Evolutionary conservation across 2,888 invertebrate species (phyloP).

Genomic region (Iphiclides podalirius): DNA sequence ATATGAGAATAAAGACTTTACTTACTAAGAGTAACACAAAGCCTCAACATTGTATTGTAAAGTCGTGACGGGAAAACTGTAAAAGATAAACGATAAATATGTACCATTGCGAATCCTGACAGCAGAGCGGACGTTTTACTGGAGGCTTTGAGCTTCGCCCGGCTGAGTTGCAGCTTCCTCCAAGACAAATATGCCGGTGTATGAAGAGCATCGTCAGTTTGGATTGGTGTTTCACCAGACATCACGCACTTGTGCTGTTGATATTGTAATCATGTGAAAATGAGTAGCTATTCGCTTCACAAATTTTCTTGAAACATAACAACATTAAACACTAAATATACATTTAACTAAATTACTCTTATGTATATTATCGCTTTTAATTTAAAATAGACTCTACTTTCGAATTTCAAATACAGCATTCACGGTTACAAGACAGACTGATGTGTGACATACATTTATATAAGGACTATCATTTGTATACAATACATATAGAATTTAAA

Average conservation of each 20-base stretch:
- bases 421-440: no score
- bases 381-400: no score
- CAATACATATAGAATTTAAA: no score
- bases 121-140: constrained; percentile 98
- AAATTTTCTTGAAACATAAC: background rate
- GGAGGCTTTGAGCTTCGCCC: constrained; percentile 98
- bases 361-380: no score
- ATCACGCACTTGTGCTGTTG: constrained; percentile 66
- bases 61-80: background rate
- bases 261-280: background rate
- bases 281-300: no score
- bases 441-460: no score
- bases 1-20: no score
- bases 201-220: constrained; percentile 87
- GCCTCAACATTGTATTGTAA: background rate
- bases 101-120: constrained; percentile 98
- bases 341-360: no score
- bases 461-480: no score
- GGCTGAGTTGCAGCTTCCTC: constrained; percentile 95
- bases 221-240: constrained; percentile 83
- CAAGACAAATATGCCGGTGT: constrained; percentile 93
- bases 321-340: background rate
- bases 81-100: no score
- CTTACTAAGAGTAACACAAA: no score
- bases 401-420: no score